Evolutionary conservation across 2,113 vertebrate genomes (phyloP).

Genomic region (Brienomyrus longianalis): DNA sequence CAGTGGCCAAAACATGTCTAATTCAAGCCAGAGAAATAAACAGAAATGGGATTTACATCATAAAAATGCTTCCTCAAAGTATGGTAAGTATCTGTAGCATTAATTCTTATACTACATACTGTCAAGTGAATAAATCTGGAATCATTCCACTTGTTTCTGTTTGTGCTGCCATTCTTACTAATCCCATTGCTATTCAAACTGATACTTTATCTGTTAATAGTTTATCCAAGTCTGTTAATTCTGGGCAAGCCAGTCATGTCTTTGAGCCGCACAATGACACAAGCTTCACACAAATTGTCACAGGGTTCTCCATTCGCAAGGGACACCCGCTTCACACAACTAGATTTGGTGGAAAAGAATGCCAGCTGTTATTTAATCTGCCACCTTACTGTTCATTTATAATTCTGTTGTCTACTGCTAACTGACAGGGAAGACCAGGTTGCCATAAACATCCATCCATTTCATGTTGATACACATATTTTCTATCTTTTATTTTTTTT

Average conservation of each 20-base stretch:
- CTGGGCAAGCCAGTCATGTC: background rate
- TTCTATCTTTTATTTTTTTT: no score
- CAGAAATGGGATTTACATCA: conserved; percentile 58
- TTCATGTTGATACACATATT: no score
- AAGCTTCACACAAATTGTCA: no score
- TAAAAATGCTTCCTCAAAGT: conserved; percentile 40
- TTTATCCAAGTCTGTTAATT: background rate
- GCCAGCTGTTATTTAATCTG: background rate
- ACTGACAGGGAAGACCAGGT: no score
- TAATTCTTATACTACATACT: background rate
- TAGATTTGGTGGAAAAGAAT: background rate
- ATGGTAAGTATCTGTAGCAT: background rate
- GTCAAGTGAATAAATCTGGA: background rate
- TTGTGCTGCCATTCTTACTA: no score
- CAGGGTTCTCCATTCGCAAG: no score
- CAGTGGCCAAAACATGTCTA: conserved; percentile 68
- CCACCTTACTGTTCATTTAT: background rate
- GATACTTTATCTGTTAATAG: background rate
- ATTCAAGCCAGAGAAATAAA: conserved; percentile 69
- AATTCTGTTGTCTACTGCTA: background rate
- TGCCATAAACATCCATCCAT: no score
- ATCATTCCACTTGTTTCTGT: background rate
- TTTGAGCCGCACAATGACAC: no score
- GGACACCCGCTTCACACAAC: background rate
- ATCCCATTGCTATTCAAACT: background rate